Conservation (phyloP, 23 tunicate genomes). For the Trididemnum nubilum region DNA sequence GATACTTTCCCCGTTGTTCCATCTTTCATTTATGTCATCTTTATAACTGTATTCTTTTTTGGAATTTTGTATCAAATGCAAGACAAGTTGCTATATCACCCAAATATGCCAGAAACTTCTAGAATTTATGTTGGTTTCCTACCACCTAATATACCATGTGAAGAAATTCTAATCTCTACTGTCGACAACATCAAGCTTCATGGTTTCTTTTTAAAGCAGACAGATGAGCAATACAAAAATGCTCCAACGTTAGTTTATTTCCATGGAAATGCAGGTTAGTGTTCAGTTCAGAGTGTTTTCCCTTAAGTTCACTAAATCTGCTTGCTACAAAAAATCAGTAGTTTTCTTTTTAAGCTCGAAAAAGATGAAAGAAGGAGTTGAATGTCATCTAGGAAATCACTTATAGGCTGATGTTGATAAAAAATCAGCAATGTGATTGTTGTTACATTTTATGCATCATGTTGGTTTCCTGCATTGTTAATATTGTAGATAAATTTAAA, state of each 20-base stretch:
- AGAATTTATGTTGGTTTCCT: conserved; percentile 59
- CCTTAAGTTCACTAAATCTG: no score
- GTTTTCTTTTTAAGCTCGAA: no score
- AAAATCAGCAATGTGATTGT: no score
- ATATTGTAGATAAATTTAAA: no score
- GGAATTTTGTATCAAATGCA: conserved; percentile 68
- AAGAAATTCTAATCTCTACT: conserved; percentile 58
- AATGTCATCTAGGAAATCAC: no score
- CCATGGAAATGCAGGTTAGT: conserved; percentile 95
- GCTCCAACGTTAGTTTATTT: conserved; percentile 78
- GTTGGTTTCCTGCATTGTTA: no score
- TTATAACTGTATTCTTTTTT: conserved; percentile 42
- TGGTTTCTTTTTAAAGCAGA: conserved; percentile 72
- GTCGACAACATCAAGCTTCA: conserved; percentile 60
- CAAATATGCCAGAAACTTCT: conserved; percentile 58
- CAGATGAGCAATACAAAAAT: conserved; percentile 4
- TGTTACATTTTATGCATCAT: no score
- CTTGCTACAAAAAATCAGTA: no score
- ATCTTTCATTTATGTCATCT: conserved; percentile 16
- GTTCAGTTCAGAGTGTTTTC: no score
- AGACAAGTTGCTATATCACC: conserved; percentile 74
- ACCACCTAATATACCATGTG: conserved; percentile 34
- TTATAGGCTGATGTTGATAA: no score
- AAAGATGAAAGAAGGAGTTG: no score
- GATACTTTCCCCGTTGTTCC: not conserved